These are phyloP conservation scores for Vanessa atalanta DNA, from an alignment of 1,140 invertebrate genomes.

Conservation along the genomic window DNA sequence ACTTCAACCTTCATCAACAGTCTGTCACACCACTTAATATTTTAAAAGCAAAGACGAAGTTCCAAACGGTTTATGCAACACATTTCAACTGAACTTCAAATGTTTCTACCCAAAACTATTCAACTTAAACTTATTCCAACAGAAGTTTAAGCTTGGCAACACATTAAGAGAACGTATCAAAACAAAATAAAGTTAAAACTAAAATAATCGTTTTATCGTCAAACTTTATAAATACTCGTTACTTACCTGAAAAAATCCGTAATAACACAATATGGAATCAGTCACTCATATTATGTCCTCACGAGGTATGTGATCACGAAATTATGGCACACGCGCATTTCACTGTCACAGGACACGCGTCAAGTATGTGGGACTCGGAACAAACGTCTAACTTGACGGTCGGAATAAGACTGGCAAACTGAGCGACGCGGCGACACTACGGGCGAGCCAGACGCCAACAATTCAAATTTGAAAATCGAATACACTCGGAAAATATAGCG, in stretches of 20 bases:
- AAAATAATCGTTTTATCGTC: not conserved
- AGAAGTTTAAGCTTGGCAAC: constrained; percentile 1
- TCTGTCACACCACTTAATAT: constrained; percentile 17
- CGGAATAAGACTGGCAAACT: not conserved
- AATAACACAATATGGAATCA: not conserved
- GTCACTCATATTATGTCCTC: not conserved
- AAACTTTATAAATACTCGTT: not conserved
- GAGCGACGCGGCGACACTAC: not conserved
- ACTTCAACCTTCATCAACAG: not conserved
- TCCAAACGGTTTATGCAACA: constrained; percentile 24
- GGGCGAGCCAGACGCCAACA: not conserved
- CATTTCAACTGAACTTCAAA: constrained; percentile 22
- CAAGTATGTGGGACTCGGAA: not conserved
- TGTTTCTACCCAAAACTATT: constrained; percentile 17
- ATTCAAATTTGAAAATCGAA: constrained; percentile 18
- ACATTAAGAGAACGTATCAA: not conserved
- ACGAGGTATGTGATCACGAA: not conserved
- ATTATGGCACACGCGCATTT: constrained; percentile 20
- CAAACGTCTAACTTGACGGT: constrained; percentile 6
- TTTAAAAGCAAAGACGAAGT: constrained; percentile 12
- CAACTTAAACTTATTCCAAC: constrained; percentile 9
- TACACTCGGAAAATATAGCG: not conserved
- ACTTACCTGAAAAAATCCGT: not conserved
- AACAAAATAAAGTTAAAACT: constrained; percentile 8
- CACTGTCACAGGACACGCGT: constrained; percentile 16